A percentile compares a stretch with the other conserved stretches of the same genome.
phyloP scores from a whole-genome alignment of 2,113 vertebrate species.

The Enhydra lutris region DNA sequence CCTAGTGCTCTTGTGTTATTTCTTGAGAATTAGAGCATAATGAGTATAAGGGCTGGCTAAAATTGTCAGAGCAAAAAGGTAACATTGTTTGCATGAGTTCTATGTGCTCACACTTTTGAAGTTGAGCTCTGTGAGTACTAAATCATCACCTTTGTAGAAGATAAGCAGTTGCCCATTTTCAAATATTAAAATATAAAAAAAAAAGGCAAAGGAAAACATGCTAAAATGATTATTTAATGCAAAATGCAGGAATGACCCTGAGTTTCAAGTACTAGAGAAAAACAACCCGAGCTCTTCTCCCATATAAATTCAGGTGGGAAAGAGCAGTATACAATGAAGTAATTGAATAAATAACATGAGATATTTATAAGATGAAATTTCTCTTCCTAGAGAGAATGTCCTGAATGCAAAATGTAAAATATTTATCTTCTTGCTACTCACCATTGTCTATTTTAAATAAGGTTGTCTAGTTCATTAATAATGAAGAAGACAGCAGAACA shows the following conservation, averaged over 20 bases:
- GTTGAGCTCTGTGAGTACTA: neutral
- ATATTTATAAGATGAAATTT: conserved; percentile 59
- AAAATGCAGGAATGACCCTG: conserved; percentile 27
- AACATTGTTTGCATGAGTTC: neutral
- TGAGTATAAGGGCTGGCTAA: neutral
- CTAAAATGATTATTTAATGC: conserved; percentile 13
- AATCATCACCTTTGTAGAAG: conserved; percentile 1
- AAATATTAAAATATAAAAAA: conserved; percentile 34
- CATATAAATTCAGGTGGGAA: conserved; percentile 6
- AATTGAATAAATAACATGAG: conserved; percentile 62
- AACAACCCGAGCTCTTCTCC: neutral
- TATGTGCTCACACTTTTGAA: neutral
- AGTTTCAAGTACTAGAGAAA: neutral
- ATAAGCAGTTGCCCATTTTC: conserved; percentile 23
- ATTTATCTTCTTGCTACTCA: conserved; percentile 53
- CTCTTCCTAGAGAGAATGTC: conserved; percentile 38
- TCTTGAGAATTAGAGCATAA: neutral
- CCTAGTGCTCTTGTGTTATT: neutral
- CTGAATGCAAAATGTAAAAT: conserved; percentile 65
- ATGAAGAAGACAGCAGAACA: conserved; percentile 47
- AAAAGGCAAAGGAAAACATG: neutral
- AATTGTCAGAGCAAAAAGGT: neutral
- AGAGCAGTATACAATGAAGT: conserved; percentile 36
- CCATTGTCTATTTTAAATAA: conserved; percentile 40
- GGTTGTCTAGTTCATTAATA: conserved; percentile 61